These are phyloP conservation scores for Stomatorhinus ivindoensis DNA, from an alignment of 2,113 vertebrate species.

Conservation along the genomic window DNA sequence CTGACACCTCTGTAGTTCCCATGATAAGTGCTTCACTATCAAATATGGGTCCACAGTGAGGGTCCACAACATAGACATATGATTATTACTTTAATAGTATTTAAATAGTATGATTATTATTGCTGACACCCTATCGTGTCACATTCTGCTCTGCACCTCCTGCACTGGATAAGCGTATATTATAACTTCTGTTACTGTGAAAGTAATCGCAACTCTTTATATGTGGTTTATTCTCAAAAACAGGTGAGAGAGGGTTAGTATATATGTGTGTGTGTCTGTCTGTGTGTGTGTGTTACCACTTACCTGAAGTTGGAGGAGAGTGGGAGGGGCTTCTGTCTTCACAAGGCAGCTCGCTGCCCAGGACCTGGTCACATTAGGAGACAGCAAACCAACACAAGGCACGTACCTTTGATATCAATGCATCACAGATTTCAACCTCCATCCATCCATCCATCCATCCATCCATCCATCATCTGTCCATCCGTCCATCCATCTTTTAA, in stretches of 20 bases:
- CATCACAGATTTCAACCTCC: not conserved
- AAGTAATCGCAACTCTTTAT: not conserved
- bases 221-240: not conserved
- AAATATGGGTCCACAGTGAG: not conserved
- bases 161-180: not conserved
- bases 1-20: not conserved
- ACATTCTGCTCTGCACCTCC: not conserved
- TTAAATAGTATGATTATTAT: not conserved
- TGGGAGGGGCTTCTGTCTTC: conserved; percentile 59
- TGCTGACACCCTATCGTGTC: not conserved
- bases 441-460: not conserved
- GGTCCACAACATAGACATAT: not conserved
- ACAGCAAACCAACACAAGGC: conserved; percentile 26
- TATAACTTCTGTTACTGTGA: not conserved
- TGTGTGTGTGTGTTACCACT: not conserved
- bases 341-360: conserved; percentile 67
- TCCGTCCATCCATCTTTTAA: not conserved
- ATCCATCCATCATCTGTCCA: not conserved
- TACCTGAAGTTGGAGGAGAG: conserved; percentile 68
- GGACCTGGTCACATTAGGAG: conserved; percentile 47
- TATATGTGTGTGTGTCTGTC: not conserved
- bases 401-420: not conserved
- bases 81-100: not conserved
- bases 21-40: not conserved
- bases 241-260: not conserved